Evolutionary conservation across 2,888 invertebrate species (phyloP).

Genomic region (Abrostola triplasia): DNA sequence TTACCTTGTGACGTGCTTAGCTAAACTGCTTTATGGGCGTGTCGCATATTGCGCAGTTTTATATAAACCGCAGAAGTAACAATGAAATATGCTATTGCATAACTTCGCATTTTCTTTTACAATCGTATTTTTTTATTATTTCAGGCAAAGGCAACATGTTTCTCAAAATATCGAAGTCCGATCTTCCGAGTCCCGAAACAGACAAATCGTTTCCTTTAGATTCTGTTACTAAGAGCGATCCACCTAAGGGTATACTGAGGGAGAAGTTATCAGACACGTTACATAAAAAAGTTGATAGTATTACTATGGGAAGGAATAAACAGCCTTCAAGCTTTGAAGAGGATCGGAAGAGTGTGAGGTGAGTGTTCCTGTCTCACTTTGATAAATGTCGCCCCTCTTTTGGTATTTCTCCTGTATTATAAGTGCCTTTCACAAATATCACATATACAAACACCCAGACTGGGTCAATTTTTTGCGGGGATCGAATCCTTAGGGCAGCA

Average conservation of each 20-base stretch:
- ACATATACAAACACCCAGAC: no score
- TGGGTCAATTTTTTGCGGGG: no score
- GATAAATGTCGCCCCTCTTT: background rate
- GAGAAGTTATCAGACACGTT: slow-evolving; percentile 85
- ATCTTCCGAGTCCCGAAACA: slow-evolving; percentile 82
- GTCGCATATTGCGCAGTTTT: no score
- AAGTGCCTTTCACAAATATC: background rate
- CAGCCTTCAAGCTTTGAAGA: slow-evolving; percentile 89
- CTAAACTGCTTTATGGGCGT: no score
- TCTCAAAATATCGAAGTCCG: slow-evolving; percentile 75
- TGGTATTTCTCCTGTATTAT: no score
- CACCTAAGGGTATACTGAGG: slow-evolving; percentile 89
- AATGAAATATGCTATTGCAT: no score
- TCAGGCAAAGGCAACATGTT: slow-evolving; percentile 83
- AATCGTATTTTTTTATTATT: slow-evolving; percentile 6
- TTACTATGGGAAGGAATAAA: slow-evolving; percentile 67
- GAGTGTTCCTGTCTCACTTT: slow-evolving; percentile 1
- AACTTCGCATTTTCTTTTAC: no score
- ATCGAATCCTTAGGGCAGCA: no score
- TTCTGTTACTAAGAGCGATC: slow-evolving; percentile 82
- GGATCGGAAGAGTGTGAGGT: slow-evolving; percentile 92
- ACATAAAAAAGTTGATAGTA: slow-evolving; percentile 71
- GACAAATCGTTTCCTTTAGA: slow-evolving; percentile 80
- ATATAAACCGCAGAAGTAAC: no score
- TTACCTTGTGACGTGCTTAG: no score